phyloP scores from a whole-genome alignment of 2,888 invertebrate species.

The Tholera decimalis region DNA sequence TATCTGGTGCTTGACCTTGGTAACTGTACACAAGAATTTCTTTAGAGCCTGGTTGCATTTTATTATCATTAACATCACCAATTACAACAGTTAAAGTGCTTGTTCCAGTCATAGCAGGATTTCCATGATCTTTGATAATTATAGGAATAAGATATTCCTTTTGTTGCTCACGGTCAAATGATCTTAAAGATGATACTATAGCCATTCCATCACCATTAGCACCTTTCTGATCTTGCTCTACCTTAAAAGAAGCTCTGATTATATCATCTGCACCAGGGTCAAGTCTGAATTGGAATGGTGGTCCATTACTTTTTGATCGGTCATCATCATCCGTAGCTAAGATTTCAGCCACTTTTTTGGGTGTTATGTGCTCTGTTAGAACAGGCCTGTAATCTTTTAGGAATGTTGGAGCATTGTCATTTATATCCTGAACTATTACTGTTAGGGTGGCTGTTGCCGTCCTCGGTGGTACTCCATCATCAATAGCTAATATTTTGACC shows the following conservation, averaged over 20 bases:
- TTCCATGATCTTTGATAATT: slow-evolving; percentile 99
- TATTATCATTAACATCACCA: slow-evolving; percentile 99
- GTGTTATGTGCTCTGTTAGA: slow-evolving; percentile 97
- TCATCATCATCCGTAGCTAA: slow-evolving; percentile 98
- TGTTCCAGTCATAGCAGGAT: slow-evolving; percentile 99
- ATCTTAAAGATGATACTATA: slow-evolving; percentile 97
- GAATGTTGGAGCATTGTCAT: slow-evolving; percentile 98
- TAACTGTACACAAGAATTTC: slow-evolving; percentile 99
- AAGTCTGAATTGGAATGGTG: slow-evolving; percentile 98
- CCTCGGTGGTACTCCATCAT: slow-evolving; percentile 98
- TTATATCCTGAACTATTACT: slow-evolving; percentile 98
- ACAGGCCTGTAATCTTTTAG: slow-evolving; percentile 98
- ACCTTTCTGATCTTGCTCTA: slow-evolving; percentile 99
- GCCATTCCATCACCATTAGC: slow-evolving; percentile 99
- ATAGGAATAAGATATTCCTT: slow-evolving; percentile 99
- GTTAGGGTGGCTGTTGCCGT: slow-evolving; percentile 98
- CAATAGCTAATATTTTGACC: slow-evolving; percentile 98
- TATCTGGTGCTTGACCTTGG: slow-evolving; percentile 97
- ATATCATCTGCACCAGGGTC: slow-evolving; percentile 98
- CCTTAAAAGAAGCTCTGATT: slow-evolving; percentile 98
- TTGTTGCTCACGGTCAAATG: slow-evolving; percentile 98
- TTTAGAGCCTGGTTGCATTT: slow-evolving; percentile 99
- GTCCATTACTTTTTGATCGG: slow-evolving; percentile 98
- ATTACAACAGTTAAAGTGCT: slow-evolving; percentile 99
- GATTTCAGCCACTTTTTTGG: slow-evolving; percentile 97